Evolutionary conservation across 92 coral and sea anemone species (phyloP), one percentile per base, ranked within the genome.

Genomic region (Virgularia gustaviana): DNA sequence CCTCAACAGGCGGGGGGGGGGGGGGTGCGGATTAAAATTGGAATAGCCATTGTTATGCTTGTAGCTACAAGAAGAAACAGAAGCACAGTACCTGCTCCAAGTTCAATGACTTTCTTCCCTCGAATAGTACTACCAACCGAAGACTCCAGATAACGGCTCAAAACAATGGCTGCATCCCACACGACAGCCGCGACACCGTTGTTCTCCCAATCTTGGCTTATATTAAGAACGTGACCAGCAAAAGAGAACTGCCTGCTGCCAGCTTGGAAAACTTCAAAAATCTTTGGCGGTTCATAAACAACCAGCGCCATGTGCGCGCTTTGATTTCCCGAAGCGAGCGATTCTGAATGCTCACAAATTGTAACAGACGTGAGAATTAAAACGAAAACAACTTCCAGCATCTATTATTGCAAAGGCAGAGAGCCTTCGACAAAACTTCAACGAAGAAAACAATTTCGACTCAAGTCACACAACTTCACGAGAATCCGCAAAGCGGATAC

Each of bases 161-260:
- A 77, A 60, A 92, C 94, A 28, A 92, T 64, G 25, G 98, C 98
- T 22, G 98, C 98, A 39, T 92, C 98, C 98, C 98, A 92, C 31
- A 92, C 86, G 9, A 92, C 98, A 3, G 96, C 98, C 9, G 98
- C 98, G 16, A 92, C 96, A 41, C 98, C 98, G 38, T 86, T 83
- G 19, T 89, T 87, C 51, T 89, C 72, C 98, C 98, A 92, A 72
- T 85, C 83, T 71, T 92, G 98, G 30, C 75, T 59, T 35, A 92
- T 83, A 33, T 79, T 85, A 18, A 92, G 57, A 32, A 72, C 89
- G 43, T 73, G 83, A 10, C 90, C 98, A 10, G 80, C 96, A 73
- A 89, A 92, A 11, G 80, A 80, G 70, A 92, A 88, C 54, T 78
- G 79, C 55, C 96, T 78, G 45, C 80, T 78, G 36, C 75, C 76